These are phyloP conservation scores for Boulengeromyrus knoepffleri DNA, from an alignment of 2,113 vertebrate species.

Conservation along the genomic window DNA sequence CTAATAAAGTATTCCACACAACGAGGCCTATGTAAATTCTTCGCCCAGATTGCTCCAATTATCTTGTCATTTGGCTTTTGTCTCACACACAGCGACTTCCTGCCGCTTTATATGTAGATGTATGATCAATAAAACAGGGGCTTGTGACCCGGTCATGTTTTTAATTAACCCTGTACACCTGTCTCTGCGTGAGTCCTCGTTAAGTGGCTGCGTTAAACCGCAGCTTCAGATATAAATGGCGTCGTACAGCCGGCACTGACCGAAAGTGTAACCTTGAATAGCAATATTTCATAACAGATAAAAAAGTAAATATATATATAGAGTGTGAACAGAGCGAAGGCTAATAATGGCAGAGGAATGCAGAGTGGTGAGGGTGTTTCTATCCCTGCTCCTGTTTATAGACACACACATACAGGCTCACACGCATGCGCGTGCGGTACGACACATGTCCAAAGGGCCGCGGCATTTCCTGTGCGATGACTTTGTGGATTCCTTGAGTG, in stretches of 20 bases:
- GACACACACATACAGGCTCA: neutral
- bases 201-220: neutral
- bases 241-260: neutral
- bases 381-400: neutral
- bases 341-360: neutral
- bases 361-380: neutral
- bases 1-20: conserved; percentile 2
- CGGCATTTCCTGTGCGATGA: neutral
- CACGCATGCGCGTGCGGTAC: neutral
- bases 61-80: conserved; percentile 3
- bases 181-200: neutral
- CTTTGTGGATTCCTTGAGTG: neutral
- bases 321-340: neutral
- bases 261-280: neutral
- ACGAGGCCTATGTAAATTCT: neutral
- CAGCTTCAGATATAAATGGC: neutral
- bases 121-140: neutral
- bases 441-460: neutral
- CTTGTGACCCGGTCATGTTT: neutral
- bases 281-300: neutral
- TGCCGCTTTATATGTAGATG: neutral
- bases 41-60: neutral
- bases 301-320: neutral
- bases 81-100: neutral
- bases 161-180: conserved; percentile 7